Conservation (phyloP, 2,797 vertebrate genomes). For the Tenualosa ilisha region DNA sequence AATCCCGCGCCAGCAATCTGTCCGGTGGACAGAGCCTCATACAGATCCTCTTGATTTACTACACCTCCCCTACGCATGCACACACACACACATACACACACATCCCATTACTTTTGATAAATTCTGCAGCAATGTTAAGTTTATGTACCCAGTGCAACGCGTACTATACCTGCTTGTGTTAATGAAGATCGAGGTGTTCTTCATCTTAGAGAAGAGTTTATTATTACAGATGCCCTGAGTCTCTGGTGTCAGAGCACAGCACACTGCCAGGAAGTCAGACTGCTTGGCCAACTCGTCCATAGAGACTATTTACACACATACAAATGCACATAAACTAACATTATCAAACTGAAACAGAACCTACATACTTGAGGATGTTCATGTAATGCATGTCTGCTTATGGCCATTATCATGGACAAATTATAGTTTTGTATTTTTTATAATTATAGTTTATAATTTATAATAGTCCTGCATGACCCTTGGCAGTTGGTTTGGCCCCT, state of each 20-base stretch:
- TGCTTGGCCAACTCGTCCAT: constrained; percentile 68
- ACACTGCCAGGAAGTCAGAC: constrained; percentile 69
- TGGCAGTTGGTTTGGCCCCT: too few relatives aligned
- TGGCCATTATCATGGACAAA: too few relatives aligned
- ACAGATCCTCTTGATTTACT: constrained; percentile 78
- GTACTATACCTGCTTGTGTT: constrained; percentile 69
- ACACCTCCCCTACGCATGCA: constrained; percentile 66
- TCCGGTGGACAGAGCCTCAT: constrained; percentile 68
- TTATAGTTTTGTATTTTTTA: neutral
- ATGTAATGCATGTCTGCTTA: neutral
- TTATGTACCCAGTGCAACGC: neutral
- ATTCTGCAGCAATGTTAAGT: neutral
- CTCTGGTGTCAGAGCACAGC: constrained; percentile 71
- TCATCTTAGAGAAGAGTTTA: constrained; percentile 75
- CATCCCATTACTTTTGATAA: too few relatives aligned
- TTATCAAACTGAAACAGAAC: too few relatives aligned
- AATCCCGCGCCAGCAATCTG: constrained; percentile 73
- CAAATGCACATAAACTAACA: constrained; percentile 20
- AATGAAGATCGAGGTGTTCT: constrained; percentile 68
- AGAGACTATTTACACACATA: constrained; percentile 60
- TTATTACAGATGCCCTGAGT: constrained; percentile 72
- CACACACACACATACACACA: neutral
- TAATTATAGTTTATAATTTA: too few relatives aligned
- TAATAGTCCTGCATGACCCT: too few relatives aligned
- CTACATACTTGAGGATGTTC: too few relatives aligned